phyloP scores from a whole-genome alignment of 2,888 invertebrate species.

The Cartodere bifasciata region DNA sequence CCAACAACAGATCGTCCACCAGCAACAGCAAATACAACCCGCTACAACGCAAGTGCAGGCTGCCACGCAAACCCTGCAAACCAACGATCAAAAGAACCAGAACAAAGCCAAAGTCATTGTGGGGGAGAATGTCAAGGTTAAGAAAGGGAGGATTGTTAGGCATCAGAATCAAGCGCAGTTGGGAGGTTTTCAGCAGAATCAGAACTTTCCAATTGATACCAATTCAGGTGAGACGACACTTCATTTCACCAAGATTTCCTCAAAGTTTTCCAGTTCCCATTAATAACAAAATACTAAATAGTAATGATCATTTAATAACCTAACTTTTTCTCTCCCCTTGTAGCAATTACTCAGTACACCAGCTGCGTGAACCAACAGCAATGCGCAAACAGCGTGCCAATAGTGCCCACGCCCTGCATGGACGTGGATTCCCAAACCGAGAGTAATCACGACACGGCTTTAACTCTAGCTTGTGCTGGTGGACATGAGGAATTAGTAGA shows the following conservation, averaged over 20 bases:
- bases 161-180: conserved; percentile 35
- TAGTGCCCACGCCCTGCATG: conserved; percentile 46
- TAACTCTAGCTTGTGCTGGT: conserved; percentile 94
- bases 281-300: no score
- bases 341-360: conserved; percentile 26
- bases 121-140: conserved; percentile 14
- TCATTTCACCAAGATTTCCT: background rate
- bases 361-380: conserved; percentile 11
- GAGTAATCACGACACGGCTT: conserved; percentile 95
- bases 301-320: no score
- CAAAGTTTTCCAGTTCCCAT: background rate
- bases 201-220: conserved; percentile 40
- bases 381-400: conserved; percentile 15
- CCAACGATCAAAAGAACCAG: conserved; percentile 20
- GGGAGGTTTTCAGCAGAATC: conserved; percentile 34
- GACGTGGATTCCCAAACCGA: conserved; percentile 98
- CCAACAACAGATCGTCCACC: conserved; percentile 21
- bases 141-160: conserved; percentile 27
- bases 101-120: conserved; percentile 21
- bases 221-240: conserved; percentile 32
- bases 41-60: conserved; percentile 41
- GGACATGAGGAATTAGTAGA: conserved; percentile 94
- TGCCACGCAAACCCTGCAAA: conserved; percentile 47
- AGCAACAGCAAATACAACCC: conserved; percentile 20
- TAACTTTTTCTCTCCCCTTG: no score